Percentiles rank a stretch among this genome's conserved stretches.
phyloP scores from a whole-genome alignment of 2,113 vertebrate genomes.

The Melanerpes formicivorus region DNA sequence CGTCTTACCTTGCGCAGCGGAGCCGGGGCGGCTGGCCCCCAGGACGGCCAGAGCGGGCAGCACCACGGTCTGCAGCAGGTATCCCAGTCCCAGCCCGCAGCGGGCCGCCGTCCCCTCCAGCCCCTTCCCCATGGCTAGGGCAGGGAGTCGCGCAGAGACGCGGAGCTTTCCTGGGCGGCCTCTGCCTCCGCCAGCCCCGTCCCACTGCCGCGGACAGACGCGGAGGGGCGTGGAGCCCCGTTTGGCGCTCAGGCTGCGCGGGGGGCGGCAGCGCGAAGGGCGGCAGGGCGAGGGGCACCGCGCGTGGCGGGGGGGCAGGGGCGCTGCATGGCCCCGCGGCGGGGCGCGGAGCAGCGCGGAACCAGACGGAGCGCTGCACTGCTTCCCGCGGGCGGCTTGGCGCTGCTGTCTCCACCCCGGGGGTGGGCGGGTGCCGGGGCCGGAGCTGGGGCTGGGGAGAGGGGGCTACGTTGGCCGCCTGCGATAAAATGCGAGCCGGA shows the following conservation, averaged over 20 bases:
- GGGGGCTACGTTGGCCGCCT: constrained; percentile 4
- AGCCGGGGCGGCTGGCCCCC: constrained; percentile 78
- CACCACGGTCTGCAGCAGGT: constrained; percentile 82
- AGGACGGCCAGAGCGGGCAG: constrained; percentile 85
- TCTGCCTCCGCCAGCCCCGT: constrained; percentile 1
- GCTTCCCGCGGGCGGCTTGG: neutral
- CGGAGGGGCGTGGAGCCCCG: neutral
- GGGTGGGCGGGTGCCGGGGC: constrained; percentile 31
- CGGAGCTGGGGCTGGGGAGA: neutral
- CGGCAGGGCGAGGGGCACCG: neutral
- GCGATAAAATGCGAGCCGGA: constrained; percentile 27
- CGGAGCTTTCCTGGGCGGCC: neutral
- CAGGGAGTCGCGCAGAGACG: neutral
- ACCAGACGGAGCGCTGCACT: neutral
- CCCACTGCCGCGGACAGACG: neutral
- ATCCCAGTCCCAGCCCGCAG: constrained; percentile 83
- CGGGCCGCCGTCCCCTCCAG: constrained; percentile 81
- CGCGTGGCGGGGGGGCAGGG: neutral
- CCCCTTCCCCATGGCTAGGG: constrained; percentile 83
- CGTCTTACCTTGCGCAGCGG: constrained; percentile 87
- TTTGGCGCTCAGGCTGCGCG: neutral
- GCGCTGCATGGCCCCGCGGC: constrained; percentile 37
- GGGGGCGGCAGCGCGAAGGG: neutral
- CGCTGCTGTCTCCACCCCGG: neutral
- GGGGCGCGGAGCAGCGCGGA: neutral